A percentile compares a stretch with the other conserved stretches of the same genome.
Evolutionary conservation across 2,113 vertebrate species (phyloP).

Genomic region (Brachyhypopomus occidentalis): DNA sequence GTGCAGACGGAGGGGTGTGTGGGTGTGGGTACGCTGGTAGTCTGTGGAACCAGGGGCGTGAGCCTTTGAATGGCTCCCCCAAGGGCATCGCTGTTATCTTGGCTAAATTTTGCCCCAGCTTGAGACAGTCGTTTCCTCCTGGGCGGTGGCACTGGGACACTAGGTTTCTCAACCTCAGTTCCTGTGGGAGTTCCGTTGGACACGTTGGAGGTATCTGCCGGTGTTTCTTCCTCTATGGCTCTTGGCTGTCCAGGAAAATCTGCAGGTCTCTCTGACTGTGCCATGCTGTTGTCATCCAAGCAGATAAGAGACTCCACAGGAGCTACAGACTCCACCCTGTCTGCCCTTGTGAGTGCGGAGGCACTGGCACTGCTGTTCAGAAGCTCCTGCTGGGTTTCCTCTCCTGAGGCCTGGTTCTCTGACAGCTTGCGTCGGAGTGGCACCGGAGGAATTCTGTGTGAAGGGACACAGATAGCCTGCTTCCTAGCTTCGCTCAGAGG

Average conservation of each 20-base stretch:
- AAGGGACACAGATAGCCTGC: neutral
- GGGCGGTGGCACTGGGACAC: constrained; percentile 78
- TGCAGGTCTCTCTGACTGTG: constrained; percentile 15
- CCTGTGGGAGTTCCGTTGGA: constrained; percentile 38
- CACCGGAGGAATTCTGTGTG: constrained; percentile 45
- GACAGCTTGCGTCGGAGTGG: constrained; percentile 50
- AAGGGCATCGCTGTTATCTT: neutral
- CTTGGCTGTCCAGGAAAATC: neutral
- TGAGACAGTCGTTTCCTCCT: constrained; percentile 72
- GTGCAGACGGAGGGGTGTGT: constrained; percentile 17
- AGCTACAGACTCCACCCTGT: neutral
- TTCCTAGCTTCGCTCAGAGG: constrained; percentile 36
- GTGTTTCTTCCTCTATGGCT: constrained; percentile 33
- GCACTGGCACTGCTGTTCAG: constrained; percentile 31
- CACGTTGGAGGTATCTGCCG: neutral
- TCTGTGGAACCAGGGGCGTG: constrained; percentile 15
- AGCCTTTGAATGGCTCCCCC: neutral
- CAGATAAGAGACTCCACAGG: constrained; percentile 50
- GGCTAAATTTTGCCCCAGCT: neutral
- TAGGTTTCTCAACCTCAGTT: constrained; percentile 53
- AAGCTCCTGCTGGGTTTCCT: constrained; percentile 3
- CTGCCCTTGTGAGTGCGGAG: neutral
- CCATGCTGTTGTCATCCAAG: constrained; percentile 44
- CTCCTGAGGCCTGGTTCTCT: constrained; percentile 44
- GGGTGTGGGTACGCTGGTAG: constrained; percentile 11